Percentiles rank a stretch among this genome's conserved stretches.
Conservation (phyloP, 2,797 vertebrate species). For the Enteromius unitaeniatus region DNA sequence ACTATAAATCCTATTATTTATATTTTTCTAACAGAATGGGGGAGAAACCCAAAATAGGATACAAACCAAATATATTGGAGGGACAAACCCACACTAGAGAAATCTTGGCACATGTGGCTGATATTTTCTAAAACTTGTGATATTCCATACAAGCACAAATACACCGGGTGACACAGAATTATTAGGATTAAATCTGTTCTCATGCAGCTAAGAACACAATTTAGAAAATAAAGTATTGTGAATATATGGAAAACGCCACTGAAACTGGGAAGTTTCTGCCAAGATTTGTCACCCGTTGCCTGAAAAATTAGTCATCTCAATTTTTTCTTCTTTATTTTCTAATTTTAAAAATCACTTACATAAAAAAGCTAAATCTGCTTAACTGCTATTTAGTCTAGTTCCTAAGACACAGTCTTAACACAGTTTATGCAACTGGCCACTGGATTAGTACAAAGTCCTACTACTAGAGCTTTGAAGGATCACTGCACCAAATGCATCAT, state of each 20-base stretch:
- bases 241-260: not conserved
- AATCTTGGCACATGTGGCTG: not conserved
- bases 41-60: not conserved
- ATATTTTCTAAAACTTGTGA: not conserved
- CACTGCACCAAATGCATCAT: not conserved
- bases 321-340: too few relatives aligned
- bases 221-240: not conserved
- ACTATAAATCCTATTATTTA: not conserved
- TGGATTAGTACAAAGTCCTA: constrained; percentile 18
- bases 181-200: constrained; percentile 11
- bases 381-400: not conserved
- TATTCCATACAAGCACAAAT: not conserved
- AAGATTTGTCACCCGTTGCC: not conserved
- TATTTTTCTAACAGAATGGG: not conserved
- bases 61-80: not conserved
- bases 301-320: not conserved
- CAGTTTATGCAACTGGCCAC: not conserved
- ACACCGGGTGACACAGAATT: not conserved
- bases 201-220: not conserved
- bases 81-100: not conserved
- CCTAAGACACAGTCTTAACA: not conserved
- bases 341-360: not conserved
- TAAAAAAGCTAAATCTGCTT: not conserved
- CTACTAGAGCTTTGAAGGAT: not conserved
- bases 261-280: not conserved